A percentile compares a stretch with the other conserved stretches of the same genome.
Evolutionary conservation across 2,113 vertebrate species (phyloP).

Genomic region (Nicator chloris): DNA sequence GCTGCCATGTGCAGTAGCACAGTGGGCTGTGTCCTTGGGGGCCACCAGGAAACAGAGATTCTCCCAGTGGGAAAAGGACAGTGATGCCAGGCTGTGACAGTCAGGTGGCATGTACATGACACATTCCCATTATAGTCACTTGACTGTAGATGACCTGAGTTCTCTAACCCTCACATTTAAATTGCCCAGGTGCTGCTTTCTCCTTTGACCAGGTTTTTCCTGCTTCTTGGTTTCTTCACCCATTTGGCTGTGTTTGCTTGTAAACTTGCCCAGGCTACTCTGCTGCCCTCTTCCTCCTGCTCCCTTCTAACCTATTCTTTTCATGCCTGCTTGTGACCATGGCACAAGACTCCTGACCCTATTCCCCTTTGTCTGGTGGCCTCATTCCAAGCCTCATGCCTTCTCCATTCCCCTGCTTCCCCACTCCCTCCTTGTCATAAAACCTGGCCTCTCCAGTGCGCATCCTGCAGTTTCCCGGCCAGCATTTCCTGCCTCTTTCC

Average conservation of each 20-base stretch:
- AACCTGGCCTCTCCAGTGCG: neutral
- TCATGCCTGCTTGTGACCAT: neutral
- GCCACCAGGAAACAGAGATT: neutral
- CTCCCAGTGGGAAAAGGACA: neutral
- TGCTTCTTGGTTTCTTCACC: neutral
- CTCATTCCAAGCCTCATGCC: neutral
- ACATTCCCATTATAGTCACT: rapidly evolving
- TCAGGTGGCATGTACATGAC: rapidly evolving
- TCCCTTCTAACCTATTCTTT: neutral
- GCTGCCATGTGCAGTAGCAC: neutral
- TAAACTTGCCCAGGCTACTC: neutral
- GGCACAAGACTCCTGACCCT: neutral
- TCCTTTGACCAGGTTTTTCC: neutral
- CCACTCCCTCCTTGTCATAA: neutral
- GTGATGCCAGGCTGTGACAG: neutral
- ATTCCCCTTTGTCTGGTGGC: neutral
- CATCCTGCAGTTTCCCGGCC: neutral
- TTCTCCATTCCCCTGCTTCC: neutral
- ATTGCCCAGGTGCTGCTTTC: neutral
- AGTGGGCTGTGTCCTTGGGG: no score
- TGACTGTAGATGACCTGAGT: neutral
- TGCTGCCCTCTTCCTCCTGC: neutral
- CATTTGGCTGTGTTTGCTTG: neutral
- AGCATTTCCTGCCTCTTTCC: neutral
- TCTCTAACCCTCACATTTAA: neutral